Conservation (phyloP, 2,888 invertebrate genomes). For the Acanthosoma haemorrhoidale region DNA sequence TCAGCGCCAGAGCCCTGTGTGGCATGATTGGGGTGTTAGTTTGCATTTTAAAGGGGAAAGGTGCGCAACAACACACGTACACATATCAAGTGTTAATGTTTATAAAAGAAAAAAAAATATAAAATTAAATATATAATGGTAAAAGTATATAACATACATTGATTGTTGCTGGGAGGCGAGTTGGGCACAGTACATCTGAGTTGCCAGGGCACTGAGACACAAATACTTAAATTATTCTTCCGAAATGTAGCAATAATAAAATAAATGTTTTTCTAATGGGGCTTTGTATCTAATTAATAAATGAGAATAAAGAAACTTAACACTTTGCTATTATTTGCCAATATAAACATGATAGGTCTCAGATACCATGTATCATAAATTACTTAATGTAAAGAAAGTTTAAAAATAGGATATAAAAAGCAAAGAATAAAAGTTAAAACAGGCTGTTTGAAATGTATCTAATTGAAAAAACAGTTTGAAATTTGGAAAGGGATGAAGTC, state of each 20-base stretch:
- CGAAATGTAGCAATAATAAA: neutral
- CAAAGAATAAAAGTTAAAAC: neutral
- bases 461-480: neutral
- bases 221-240: slow-evolving; percentile 21
- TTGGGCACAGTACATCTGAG: slow-evolving; percentile 92
- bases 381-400: neutral
- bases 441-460: too few relatives aligned
- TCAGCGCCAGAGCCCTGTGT: slow-evolving; percentile 39
- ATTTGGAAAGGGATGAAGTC: too few relatives aligned
- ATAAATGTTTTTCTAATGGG: too few relatives aligned
- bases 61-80: slow-evolving; percentile 23
- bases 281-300: too few relatives aligned
- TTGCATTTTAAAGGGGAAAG: neutral
- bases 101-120: slow-evolving; percentile 9
- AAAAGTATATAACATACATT: slow-evolving; percentile 65
- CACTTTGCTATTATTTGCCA: neutral
- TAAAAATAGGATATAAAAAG: neutral
- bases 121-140: slow-evolving; percentile 15
- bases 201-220: slow-evolving; percentile 90
- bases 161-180: slow-evolving; percentile 87
- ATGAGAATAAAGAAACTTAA: too few relatives aligned
- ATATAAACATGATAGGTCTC: neutral
- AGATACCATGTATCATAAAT: neutral
- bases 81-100: slow-evolving; percentile 21
- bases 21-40: slow-evolving; percentile 29